Percentiles rank a stretch among this genome's conserved stretches.
Evolutionary conservation across 2,888 invertebrate genomes (phyloP).

Genomic region (Phragmatobia fuliginosa): DNA sequence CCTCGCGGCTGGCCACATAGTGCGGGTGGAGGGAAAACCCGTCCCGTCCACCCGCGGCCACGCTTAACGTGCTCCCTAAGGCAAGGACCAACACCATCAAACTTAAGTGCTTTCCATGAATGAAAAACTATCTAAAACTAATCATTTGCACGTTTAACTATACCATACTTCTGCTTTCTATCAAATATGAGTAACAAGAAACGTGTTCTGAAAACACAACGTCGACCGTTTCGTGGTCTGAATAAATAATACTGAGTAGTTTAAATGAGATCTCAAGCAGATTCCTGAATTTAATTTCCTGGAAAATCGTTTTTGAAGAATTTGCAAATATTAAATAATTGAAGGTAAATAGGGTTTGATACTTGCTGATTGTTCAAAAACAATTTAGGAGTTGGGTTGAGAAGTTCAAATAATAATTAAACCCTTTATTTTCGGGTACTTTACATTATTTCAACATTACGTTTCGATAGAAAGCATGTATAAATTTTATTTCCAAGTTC

Average conservation of each 20-base stretch:
- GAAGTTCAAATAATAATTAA: neutral
- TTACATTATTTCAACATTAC: neutral
- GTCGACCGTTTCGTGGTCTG: neutral
- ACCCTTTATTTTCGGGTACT: neutral
- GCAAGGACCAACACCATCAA: no score
- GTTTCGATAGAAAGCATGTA: neutral
- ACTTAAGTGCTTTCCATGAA: neutral
- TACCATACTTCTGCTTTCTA: neutral
- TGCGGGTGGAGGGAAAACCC: no score
- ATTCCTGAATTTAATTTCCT: neutral
- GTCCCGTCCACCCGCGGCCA: no score
- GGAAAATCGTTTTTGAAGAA: neutral
- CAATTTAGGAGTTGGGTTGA: neutral
- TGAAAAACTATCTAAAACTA: neutral
- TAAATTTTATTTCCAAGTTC: no score
- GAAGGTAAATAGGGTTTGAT: neutral
- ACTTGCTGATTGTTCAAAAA: neutral
- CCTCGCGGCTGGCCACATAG: no score
- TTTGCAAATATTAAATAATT: neutral
- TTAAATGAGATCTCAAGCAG: neutral
- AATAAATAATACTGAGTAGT: conserved; percentile 4
- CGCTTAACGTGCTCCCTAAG: no score
- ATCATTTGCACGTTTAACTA: neutral
- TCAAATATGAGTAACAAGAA: neutral
- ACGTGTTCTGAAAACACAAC: neutral